These are phyloP conservation scores for Tinea trinotella DNA, from an alignment of 2,888 invertebrate species.

Conservation along the genomic window DNA sequence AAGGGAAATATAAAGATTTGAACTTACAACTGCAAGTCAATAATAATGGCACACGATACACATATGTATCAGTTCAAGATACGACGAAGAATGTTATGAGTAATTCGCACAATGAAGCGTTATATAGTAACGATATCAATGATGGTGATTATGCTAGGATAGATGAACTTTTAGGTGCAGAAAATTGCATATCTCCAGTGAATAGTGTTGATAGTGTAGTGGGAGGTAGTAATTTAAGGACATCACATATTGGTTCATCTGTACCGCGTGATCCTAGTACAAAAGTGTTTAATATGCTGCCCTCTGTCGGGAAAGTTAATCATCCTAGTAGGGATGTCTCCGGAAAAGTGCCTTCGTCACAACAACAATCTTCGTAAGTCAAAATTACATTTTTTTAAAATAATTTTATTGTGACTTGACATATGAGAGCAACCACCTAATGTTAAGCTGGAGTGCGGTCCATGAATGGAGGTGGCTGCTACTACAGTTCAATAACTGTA, in stretches of 20 bases:
- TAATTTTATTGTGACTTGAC: too few species aligned
- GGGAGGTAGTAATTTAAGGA: constrained; percentile 45
- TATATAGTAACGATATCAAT: constrained; percentile 55
- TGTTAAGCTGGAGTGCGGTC: too few species aligned
- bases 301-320: constrained; percentile 55
- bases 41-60: constrained; percentile 61
- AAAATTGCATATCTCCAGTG: constrained; percentile 61
- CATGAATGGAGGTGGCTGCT: too few species aligned
- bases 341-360: constrained; percentile 51
- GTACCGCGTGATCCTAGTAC: constrained; percentile 34
- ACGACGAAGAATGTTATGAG: constrained; percentile 57
- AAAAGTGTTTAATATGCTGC: constrained; percentile 54
- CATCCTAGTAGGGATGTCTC: constrained; percentile 43
- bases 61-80: constrained; percentile 63
- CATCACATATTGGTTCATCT: constrained; percentile 52
- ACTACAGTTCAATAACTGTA: too few species aligned
- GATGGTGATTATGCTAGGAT: constrained; percentile 64
- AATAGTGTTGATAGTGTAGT: constrained; percentile 33
- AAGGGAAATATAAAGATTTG: constrained; percentile 64
- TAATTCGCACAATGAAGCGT: constrained; percentile 58
- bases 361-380: constrained; percentile 40
- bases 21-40: constrained; percentile 64
- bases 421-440: too few species aligned
- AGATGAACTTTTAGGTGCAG: constrained; percentile 54
- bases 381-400: not conserved